These are phyloP conservation scores for Calidris pygmaea DNA, from an alignment of 2,113 vertebrate species.

Conservation along the genomic window DNA sequence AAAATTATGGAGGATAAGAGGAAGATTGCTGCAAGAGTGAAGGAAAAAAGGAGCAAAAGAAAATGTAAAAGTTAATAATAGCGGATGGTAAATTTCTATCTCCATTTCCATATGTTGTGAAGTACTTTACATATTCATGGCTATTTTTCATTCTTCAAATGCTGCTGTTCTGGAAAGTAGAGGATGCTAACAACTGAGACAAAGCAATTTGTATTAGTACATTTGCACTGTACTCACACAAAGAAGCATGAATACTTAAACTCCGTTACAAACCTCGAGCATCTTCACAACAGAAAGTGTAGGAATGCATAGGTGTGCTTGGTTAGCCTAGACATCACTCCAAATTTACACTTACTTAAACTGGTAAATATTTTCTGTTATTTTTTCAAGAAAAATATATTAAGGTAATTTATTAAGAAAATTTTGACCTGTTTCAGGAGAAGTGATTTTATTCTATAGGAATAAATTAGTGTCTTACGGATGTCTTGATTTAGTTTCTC, in stretches of 20 bases:
- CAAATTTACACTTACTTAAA: background rate
- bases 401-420: background rate
- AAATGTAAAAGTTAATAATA: background rate
- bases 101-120: background rate
- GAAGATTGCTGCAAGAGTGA: background rate
- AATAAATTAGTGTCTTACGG: constrained; percentile 8
- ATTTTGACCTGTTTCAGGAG: background rate
- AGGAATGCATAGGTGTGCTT: background rate
- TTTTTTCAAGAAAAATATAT: background rate
- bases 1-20: background rate
- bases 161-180: background rate
- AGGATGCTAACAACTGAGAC: background rate
- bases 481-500: background rate
- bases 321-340: background rate
- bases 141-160: background rate
- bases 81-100: background rate
- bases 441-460: background rate
- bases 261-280: background rate
- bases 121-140: background rate
- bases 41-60: background rate
- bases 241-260: background rate
- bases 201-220: background rate
- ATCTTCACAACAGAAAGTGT: background rate
- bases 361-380: background rate
- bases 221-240: background rate